Base-by-base conservation (phyloP, 2,113 vertebrate species). In the Pristiophorus japonicus region DNA sequence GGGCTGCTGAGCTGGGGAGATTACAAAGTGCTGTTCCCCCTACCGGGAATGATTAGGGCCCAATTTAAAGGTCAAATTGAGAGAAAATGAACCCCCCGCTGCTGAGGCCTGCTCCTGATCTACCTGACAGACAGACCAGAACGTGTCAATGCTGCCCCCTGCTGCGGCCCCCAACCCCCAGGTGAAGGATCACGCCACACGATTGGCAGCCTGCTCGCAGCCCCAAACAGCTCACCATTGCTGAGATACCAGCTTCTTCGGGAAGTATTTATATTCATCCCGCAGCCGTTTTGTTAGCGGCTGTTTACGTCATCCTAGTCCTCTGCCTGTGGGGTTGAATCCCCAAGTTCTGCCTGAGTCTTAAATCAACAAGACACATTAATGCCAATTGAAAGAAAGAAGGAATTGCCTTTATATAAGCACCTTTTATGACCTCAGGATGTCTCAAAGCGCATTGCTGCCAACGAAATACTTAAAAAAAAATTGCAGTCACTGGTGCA, bases 41-140 rank as follows among this genome's bases (percentile, higher is more conserved):
- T 62, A 95, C 95, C 95, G 11, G 96, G 96, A 96, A 96, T 96
- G 96, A 96, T 96, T 96, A 96, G 96, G 96, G 96, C 81, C 96
- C 96, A 96, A 96, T 96, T 96, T 96, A 96, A 96, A 96, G 96
- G 96, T 96, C 96, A 96, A 75, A 91, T 95, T 90, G 84, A 73
- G 73, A 96, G 96, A 88, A 96, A 96, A 96, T 84, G 96, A 47
- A 24, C 96, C 92, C 92, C 96, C 95, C n/a, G 96, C 96, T 95
- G 96, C 67, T 96, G 42, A 20, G 70, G 18, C 95, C 96, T 95
- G 95, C 95, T 95, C 66, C 12, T 73, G 24, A 51, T 95, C 95
- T 96, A 96, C 96, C 96, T 96, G 96, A 96, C 96, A 96, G 96
- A 95, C 91, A 96, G 90, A 96, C 87, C 0, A 87, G 95, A 96